A percentile compares a stretch with the other conserved stretches of the same genome.
phyloP scores from a whole-genome alignment of 1,140 invertebrate species.

The Magallana gigas region DNA sequence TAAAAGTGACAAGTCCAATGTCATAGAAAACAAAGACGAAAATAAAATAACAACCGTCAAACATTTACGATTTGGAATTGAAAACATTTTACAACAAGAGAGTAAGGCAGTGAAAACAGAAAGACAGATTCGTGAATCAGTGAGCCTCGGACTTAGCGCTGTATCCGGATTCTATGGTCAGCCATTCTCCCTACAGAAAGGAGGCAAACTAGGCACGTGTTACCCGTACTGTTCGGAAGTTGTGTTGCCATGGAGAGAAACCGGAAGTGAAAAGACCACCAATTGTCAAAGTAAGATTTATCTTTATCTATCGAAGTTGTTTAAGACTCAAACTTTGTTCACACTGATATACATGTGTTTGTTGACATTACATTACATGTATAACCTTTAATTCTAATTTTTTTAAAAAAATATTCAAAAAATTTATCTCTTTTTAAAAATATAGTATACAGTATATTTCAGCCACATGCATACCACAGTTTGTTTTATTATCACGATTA shows the following conservation, averaged over 20 bases:
- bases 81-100: constrained; percentile 25
- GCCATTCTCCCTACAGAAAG: background rate
- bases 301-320: no score
- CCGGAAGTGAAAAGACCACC: background rate
- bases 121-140: background rate
- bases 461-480: no score
- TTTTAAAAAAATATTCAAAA: no score
- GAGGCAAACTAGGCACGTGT: background rate
- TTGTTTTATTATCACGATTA: no score
- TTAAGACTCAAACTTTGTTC: no score
- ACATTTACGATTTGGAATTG: constrained; percentile 1
- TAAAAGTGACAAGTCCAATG: background rate
- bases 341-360: no score
- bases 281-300: background rate
- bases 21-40: background rate
- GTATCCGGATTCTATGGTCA: background rate
- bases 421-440: no score
- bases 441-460: no score
- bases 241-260: background rate
- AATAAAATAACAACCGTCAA: background rate
- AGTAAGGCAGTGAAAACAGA: constrained; percentile 9
- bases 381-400: no score
- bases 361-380: no score
- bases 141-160: background rate
- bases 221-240: constrained; percentile 12